phyloP scores from a whole-genome alignment of 2,797 vertebrate genomes.

The Serranus cabrilla region DNA sequence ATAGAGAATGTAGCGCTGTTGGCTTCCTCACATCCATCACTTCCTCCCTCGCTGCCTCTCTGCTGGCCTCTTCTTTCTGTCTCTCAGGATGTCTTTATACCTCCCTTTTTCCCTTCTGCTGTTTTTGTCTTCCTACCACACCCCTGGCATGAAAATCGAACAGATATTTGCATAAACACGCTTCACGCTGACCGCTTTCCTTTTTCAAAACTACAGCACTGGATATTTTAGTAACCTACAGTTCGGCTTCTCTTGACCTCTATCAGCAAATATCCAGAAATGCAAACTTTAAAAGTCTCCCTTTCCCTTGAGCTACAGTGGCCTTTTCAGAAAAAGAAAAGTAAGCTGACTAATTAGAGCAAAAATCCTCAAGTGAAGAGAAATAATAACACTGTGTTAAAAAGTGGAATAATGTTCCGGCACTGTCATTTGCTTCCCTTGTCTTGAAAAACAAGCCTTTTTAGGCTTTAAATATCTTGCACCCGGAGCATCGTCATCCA shows the following conservation, averaged over 20 bases:
- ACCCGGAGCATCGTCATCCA: constrained; percentile 42
- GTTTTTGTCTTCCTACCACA: constrained; percentile 7
- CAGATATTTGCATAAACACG: constrained; percentile 19
- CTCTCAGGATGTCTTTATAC: constrained; percentile 40
- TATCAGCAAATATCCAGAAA: constrained; percentile 49
- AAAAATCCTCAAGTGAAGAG: constrained; percentile 31
- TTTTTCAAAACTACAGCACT: not conserved
- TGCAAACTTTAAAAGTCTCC: constrained; percentile 51
- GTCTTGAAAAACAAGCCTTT: constrained; percentile 40
- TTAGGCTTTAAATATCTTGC: constrained; percentile 63
- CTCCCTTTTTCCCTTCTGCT: not conserved
- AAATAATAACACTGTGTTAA: constrained; percentile 23
- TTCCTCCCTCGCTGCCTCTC: constrained; percentile 49
- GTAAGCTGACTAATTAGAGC: constrained; percentile 39
- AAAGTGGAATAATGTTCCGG: constrained; percentile 11
- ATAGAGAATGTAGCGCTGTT: constrained; percentile 76
- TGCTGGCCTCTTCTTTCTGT: constrained; percentile 24
- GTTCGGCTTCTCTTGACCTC: constrained; percentile 45
- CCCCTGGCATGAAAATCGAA: constrained; percentile 1
- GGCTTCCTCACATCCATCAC: constrained; percentile 67
- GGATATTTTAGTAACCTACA: not conserved
- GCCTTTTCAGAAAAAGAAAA: constrained; percentile 52
- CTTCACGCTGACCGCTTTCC: not conserved
- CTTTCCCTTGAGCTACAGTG: constrained; percentile 45
- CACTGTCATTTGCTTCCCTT: constrained; percentile 35